A percentile compares a stretch with the other conserved stretches of the same genome.
Conservation (phyloP, 64 coral and sea anemone genomes). For the Montipora sp. region DNA sequence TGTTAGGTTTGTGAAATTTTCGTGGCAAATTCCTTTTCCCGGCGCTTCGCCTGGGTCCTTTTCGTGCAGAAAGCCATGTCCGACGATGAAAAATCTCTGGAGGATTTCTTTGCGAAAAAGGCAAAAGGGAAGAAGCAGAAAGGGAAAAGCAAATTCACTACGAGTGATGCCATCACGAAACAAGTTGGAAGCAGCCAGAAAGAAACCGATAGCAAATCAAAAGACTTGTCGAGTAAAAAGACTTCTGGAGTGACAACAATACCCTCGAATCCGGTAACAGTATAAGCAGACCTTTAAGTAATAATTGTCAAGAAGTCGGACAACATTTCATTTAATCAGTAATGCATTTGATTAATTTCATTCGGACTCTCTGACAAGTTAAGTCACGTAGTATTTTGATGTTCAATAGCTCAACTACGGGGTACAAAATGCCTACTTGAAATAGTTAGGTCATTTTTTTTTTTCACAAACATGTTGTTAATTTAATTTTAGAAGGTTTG, state of each 20-base stretch:
- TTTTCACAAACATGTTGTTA: no score
- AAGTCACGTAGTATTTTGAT: no score
- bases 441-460: no score
- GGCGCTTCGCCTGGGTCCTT: constrained; percentile 79
- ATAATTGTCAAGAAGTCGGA: neutral
- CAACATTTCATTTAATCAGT: no score
- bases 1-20: constrained; percentile 53
- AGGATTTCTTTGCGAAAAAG: constrained; percentile 99
- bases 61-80: constrained; percentile 91
- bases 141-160: constrained; percentile 94
- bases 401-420: no score
- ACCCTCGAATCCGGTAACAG: constrained; percentile 64
- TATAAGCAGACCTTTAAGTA: neutral
- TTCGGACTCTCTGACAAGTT: no score
- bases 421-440: no score
- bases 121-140: constrained; percentile 96
- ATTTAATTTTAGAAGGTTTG: no score
- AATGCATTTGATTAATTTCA: no score
- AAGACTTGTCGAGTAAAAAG: constrained; percentile 86
- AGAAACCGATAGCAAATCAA: constrained; percentile 70
- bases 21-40: constrained; percentile 67
- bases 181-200: constrained; percentile 92
- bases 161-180: constrained; percentile 89
- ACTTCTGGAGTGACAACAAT: constrained; percentile 60
- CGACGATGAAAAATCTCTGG: constrained; percentile 94